Evolutionary conservation across 2,888 invertebrate genomes (phyloP).

Genomic region (Nomada lathburiana): DNA sequence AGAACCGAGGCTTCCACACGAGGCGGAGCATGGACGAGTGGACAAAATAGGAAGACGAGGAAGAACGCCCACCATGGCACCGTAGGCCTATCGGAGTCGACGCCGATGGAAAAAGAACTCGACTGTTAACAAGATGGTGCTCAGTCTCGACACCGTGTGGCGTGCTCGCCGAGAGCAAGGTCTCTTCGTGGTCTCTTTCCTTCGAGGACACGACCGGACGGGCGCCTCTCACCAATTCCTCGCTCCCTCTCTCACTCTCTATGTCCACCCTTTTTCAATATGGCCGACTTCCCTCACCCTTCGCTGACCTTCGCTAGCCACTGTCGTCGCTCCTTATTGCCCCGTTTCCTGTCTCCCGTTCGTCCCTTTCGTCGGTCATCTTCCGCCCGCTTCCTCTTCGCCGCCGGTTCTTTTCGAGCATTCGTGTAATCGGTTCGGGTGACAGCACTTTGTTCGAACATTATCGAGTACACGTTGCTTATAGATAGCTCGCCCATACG

Average conservation of each 20-base stretch:
- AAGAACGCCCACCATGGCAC: slow-evolving; percentile 81
- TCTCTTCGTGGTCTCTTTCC: slow-evolving; percentile 62
- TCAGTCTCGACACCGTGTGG: slow-evolving; percentile 72
- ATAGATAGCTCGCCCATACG: slow-evolving; percentile 76
- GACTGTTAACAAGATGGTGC: slow-evolving; percentile 83
- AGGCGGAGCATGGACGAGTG: slow-evolving; percentile 80
- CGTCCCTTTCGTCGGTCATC: slow-evolving; percentile 29
- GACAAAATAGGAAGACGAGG: slow-evolving; percentile 81
- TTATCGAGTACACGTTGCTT: slow-evolving; percentile 80
- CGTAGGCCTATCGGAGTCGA: slow-evolving; percentile 80
- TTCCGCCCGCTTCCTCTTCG: slow-evolving; percentile 5
- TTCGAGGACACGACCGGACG: slow-evolving; percentile 66
- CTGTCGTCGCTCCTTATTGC: slow-evolving; percentile 36
- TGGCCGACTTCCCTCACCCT: slow-evolving; percentile 78
- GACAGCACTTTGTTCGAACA: slow-evolving; percentile 79
- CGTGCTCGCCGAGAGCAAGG: slow-evolving; percentile 59
- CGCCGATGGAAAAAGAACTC: slow-evolving; percentile 81
- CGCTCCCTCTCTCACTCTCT: slow-evolving; percentile 34
- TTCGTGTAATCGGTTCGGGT: slow-evolving; percentile 75
- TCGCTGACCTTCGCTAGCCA: slow-evolving; percentile 58
- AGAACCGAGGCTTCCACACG: slow-evolving; percentile 68
- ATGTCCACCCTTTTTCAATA: slow-evolving; percentile 75
- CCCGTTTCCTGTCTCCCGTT: slow-evolving; percentile 45
- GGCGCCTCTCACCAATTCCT: slow-evolving; percentile 58
- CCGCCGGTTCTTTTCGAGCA: slow-evolving; percentile 71